These are phyloP conservation scores for Calidris pygmaea DNA, from an alignment of 2,113 vertebrate genomes.

Conservation along the genomic window DNA sequence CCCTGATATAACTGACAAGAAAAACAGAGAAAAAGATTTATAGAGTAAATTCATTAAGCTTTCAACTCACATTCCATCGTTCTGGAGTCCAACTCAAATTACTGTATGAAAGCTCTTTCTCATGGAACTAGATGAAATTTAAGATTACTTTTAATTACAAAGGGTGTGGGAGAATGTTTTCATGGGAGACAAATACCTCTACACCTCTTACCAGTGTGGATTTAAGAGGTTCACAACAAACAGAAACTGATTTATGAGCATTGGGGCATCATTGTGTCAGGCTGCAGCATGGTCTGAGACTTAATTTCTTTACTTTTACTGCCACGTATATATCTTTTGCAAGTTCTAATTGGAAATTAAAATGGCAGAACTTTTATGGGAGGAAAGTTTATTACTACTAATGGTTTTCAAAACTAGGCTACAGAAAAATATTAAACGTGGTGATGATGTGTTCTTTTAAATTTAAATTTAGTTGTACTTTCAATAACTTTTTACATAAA, in stretches of 20 bases:
- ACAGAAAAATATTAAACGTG: constrained; percentile 39
- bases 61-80: constrained; percentile 65
- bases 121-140: constrained; percentile 71
- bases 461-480: constrained; percentile 31
- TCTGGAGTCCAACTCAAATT: constrained; percentile 65
- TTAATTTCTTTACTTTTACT: constrained; percentile 56
- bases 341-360: constrained; percentile 67
- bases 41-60: constrained; percentile 66
- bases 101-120: constrained; percentile 69
- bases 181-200: constrained; percentile 69
- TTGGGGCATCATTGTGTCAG: constrained; percentile 40
- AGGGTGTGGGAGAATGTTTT: constrained; percentile 74
- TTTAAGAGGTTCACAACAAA: constrained; percentile 68
- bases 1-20: constrained; percentile 63
- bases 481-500: constrained; percentile 23
- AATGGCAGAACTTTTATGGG: constrained; percentile 57
- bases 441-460: constrained; percentile 51
- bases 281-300: constrained; percentile 15
- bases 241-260: constrained; percentile 53
- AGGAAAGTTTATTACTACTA: constrained; percentile 65
- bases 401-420: constrained; percentile 66
- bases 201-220: constrained; percentile 53
- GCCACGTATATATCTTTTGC: constrained; percentile 56
- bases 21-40: constrained; percentile 71
- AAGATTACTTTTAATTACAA: constrained; percentile 77